These are phyloP conservation scores for Spodoptera picta DNA, from an alignment of 2,888 invertebrate genomes.

Conservation along the genomic window DNA sequence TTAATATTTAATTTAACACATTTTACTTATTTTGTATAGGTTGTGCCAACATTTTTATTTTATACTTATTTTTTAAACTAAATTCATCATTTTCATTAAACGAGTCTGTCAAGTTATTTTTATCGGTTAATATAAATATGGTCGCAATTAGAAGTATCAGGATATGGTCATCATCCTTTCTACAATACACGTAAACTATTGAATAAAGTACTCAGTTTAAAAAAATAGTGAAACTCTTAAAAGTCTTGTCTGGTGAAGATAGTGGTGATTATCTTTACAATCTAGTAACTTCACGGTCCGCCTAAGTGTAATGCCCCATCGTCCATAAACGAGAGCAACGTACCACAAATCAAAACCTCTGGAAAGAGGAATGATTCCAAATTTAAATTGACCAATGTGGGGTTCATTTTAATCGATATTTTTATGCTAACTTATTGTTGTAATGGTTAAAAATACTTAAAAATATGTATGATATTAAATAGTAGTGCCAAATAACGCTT, in stretches of 20 bases:
- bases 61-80: slow-evolving; percentile 18
- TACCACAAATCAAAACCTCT: too few relatives aligned
- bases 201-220: too few relatives aligned
- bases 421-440: slow-evolving; percentile 11
- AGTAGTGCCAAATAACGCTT: slow-evolving; percentile 50
- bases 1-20: slow-evolving; percentile 22
- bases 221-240: too few relatives aligned
- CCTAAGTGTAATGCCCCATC: slow-evolving; percentile 38
- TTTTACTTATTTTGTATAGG: slow-evolving; percentile 8
- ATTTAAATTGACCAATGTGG: slow-evolving; percentile 27
- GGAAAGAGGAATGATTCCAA: slow-evolving; percentile 4
- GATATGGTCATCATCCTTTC: slow-evolving; percentile 7
- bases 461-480: slow-evolving; percentile 22
- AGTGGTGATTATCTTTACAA: slow-evolving; percentile 16
- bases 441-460: slow-evolving; percentile 13
- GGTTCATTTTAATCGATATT: slow-evolving; percentile 16
- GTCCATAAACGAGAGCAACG: not conserved
- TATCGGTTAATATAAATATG: slow-evolving; percentile 5
- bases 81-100: slow-evolving; percentile 5
- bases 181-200: not conserved
- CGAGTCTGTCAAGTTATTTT: slow-evolving; percentile 47
- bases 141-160: slow-evolving; percentile 8
- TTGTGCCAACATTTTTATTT: slow-evolving; percentile 21
- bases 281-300: slow-evolving; percentile 37
- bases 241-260: slow-evolving; percentile 3